phyloP scores from a whole-genome alignment of 1,140 invertebrate species.

The Caenorhabditis inopinata region DNA sequence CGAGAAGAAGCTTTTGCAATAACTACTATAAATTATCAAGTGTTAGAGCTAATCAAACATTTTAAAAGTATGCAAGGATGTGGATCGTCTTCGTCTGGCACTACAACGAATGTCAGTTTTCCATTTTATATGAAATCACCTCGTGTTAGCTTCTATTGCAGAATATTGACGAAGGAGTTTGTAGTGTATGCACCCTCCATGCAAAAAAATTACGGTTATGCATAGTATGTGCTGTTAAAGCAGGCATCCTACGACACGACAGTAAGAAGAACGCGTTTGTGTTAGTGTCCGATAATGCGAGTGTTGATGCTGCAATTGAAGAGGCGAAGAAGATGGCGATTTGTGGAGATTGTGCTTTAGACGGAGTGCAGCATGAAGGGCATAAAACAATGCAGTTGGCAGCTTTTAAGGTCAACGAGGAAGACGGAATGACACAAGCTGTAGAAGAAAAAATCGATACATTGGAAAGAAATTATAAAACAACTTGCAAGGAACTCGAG shows the following conservation, averaged over 20 bases:
- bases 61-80: not conserved
- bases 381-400: constrained; percentile 2
- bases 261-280: not conserved
- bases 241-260: not conserved
- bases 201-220: not conserved
- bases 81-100: not conserved
- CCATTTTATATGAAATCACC: not conserved
- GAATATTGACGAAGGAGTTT: not conserved
- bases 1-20: constrained; percentile 20
- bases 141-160: not conserved
- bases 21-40: constrained; percentile 10
- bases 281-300: not conserved
- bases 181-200: not conserved
- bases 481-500: not conserved
- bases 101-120: not conserved
- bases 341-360: not conserved
- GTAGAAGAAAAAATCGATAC: not conserved
- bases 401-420: not conserved
- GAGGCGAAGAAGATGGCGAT: not conserved
- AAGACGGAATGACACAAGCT: not conserved
- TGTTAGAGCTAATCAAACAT: constrained; percentile 2
- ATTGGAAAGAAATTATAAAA: not conserved
- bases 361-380: not conserved
- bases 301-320: not conserved
- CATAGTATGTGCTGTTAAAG: not conserved